Evolutionary conservation across 64 coral and sea anemone genomes (phyloP).

Genomic region (Porites lutea): DNA sequence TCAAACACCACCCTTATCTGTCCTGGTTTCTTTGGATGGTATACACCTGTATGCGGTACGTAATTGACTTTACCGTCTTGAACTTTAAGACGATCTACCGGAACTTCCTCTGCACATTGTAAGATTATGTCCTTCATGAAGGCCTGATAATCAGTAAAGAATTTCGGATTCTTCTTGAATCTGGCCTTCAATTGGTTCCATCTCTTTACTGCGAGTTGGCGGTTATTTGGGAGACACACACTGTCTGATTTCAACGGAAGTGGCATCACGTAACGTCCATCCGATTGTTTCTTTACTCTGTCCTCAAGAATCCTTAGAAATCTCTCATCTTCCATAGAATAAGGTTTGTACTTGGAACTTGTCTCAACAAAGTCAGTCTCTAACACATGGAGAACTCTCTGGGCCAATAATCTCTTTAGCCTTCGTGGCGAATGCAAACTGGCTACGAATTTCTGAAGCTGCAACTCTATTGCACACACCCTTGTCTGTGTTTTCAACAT

Average conservation of each 20-base stretch:
- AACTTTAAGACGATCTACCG: slow-evolving; percentile 26
- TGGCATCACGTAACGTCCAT: too few relatives aligned
- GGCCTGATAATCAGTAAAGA: too few relatives aligned
- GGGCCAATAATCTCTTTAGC: slow-evolving; percentile 44
- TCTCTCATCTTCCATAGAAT: slow-evolving; percentile 54
- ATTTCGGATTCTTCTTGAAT: too few relatives aligned
- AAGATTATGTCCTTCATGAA: too few relatives aligned
- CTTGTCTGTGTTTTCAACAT: neutral
- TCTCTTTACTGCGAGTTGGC: slow-evolving; percentile 46
- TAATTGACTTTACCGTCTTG: too few relatives aligned
- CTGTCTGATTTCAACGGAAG: too few relatives aligned
- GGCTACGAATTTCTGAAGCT: neutral
- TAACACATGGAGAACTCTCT: slow-evolving; percentile 26
- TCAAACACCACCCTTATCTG: too few relatives aligned
- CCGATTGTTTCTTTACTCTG: too few relatives aligned
- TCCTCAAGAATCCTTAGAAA: slow-evolving; percentile 33
- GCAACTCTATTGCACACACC: slow-evolving; percentile 32
- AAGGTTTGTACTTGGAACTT: slow-evolving; percentile 27
- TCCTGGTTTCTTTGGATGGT: too few relatives aligned
- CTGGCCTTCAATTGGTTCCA: too few relatives aligned
- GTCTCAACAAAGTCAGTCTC: slow-evolving; percentile 65
- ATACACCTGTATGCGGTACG: too few relatives aligned
- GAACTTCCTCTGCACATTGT: too few relatives aligned
- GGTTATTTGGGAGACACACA: slow-evolving; percentile 33
- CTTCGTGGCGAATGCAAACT: slow-evolving; percentile 45